These are phyloP conservation scores for Cephus rjabovi DNA, from an alignment of 2,888 invertebrate genomes.

Conservation along the genomic window DNA sequence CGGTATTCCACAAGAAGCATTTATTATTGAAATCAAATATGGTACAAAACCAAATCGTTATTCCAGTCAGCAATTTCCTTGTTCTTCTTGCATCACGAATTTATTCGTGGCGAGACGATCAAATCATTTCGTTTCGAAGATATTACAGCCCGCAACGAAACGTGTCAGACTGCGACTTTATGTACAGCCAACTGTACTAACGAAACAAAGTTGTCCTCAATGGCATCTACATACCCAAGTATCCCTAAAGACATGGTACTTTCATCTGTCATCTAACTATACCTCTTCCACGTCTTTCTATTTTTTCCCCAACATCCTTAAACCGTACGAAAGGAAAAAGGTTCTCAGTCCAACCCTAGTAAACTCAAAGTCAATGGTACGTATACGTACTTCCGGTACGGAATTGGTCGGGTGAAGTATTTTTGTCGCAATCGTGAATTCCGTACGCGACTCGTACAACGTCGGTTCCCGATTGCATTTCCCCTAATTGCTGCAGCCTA, in stretches of 20 bases:
- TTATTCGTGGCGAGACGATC: constrained; percentile 23
- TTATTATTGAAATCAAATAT: not conserved
- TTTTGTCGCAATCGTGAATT: not conserved
- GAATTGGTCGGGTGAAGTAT: not conserved
- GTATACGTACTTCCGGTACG: not conserved
- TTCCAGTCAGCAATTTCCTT: constrained; percentile 14
- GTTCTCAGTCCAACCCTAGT: not conserved
- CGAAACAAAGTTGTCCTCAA: not conserved
- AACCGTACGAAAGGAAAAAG: not conserved
- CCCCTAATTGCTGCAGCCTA: not conserved
- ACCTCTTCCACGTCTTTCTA: not conserved
- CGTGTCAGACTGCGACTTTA: not conserved
- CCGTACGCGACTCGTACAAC: not conserved
- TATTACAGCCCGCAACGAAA: not conserved
- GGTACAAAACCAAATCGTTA: not conserved
- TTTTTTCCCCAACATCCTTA: not conserved
- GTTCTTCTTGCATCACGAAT: constrained; percentile 27
- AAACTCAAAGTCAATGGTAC: not conserved
- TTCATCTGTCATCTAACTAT: not conserved
- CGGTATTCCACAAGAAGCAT: not conserved
- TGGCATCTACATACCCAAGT: not conserved
- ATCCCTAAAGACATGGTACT: not conserved
- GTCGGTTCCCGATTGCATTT: not conserved
- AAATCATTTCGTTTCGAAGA: constrained; percentile 25
- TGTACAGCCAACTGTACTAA: not conserved